Conservation (phyloP, 1,140 invertebrate genomes). For the Bacillus rossius region DNA sequence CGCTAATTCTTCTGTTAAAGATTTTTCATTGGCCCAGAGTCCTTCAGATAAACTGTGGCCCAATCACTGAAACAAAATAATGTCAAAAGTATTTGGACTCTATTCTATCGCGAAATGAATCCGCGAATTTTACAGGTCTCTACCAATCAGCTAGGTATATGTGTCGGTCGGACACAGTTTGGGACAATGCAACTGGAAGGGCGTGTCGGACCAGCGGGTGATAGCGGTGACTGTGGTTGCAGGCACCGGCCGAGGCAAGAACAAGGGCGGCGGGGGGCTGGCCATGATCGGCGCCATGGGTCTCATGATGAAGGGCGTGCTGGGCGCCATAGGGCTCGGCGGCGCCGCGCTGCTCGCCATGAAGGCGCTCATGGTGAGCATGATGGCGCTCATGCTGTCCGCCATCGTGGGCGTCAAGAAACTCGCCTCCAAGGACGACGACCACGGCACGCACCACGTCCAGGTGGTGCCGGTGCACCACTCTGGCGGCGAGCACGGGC, state of each 20-base stretch:
- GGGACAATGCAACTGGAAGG: too few species aligned
- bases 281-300: slow-evolving; percentile 48
- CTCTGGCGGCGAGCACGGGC: slow-evolving; percentile 44
- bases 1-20: too few species aligned
- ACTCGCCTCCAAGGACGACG: slow-evolving; percentile 48
- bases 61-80: too few species aligned
- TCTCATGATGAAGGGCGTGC: slow-evolving; percentile 62
- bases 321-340: slow-evolving; percentile 64
- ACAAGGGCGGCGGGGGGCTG: slow-evolving; percentile 31
- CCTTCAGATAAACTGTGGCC: too few species aligned
- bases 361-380: slow-evolving; percentile 54
- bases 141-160: too few species aligned
- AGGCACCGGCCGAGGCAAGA: slow-evolving; percentile 17
- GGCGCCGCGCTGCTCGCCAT: slow-evolving; percentile 63
- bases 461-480: slow-evolving; percentile 13
- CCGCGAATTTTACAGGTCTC: too few species aligned
- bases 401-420: slow-evolving; percentile 66
- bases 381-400: slow-evolving; percentile 65
- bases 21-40: too few species aligned
- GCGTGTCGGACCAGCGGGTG: too few species aligned
- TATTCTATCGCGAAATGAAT: too few species aligned
- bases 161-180: too few species aligned
- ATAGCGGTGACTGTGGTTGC: too few species aligned
- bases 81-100: too few species aligned
- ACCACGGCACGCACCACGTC: slow-evolving; percentile 28